These are phyloP conservation scores for Pachyrhynchus sulphureomaculatus DNA, from an alignment of 1,140 invertebrate genomes.

Conservation along the genomic window DNA sequence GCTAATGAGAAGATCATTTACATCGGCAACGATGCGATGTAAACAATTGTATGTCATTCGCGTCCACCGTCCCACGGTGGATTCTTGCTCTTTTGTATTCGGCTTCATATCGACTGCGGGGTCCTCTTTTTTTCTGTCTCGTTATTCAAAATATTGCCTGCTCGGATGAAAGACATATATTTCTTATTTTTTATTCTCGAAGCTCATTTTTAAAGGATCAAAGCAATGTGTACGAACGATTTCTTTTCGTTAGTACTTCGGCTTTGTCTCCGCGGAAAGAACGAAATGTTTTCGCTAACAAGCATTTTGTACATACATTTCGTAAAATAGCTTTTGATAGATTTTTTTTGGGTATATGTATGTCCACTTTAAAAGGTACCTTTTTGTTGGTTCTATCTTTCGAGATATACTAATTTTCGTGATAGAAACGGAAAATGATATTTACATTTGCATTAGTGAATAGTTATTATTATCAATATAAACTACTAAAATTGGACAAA, in stretches of 20 bases:
- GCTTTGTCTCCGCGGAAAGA: slow-evolving; percentile 3
- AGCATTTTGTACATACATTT: slow-evolving; percentile 9
- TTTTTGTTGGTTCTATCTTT: too few species aligned
- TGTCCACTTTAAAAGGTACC: slow-evolving; percentile 3
- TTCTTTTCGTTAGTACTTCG: slow-evolving; percentile 22
- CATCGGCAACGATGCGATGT: slow-evolving; percentile 30
- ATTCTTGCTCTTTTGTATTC: slow-evolving; percentile 30
- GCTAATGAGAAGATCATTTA: slow-evolving; percentile 25
- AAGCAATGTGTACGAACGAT: slow-evolving; percentile 22
- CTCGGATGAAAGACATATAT: slow-evolving; percentile 27
- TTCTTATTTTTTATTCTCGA: slow-evolving; percentile 23
- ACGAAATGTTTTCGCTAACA: slow-evolving; percentile 24
- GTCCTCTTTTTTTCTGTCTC: slow-evolving; percentile 28
- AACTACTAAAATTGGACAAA: too few species aligned
- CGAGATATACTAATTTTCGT: too few species aligned
- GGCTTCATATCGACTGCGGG: slow-evolving; percentile 25
- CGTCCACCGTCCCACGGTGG: slow-evolving; percentile 25
- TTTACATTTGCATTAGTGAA: too few species aligned
- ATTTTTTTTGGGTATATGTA: slow-evolving; percentile 7
- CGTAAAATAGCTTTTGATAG: slow-evolving; percentile 8
- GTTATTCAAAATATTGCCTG: slow-evolving; percentile 31
- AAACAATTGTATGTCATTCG: slow-evolving; percentile 32
- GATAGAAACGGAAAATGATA: neutral
- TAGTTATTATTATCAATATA: too few species aligned
- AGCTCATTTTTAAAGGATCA: slow-evolving; percentile 27